Base-by-base conservation (phyloP, 1,140 invertebrate species). In the Rhopalosiphum maidis region DNA sequence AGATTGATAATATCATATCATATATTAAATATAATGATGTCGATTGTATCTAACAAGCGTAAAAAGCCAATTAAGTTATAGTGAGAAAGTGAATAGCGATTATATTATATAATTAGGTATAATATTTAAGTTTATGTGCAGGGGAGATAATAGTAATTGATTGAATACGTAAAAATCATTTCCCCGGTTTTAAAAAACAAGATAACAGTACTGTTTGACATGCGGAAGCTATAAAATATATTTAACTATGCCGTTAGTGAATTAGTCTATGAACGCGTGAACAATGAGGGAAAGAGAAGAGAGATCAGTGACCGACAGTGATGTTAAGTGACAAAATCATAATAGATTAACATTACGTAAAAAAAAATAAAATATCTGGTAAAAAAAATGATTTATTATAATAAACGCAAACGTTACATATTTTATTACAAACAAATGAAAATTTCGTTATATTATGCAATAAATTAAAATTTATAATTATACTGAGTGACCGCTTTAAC, bases 181-280 rank as follows among this genome's bases (percentile, higher is more conserved):
- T 55, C 51, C 48, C 51, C 9, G 51, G 88, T 55, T 89, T 89
- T 22, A 25, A 51, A 55, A 37, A 89, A 54, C n/a, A 37, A 1
- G n/a, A 89, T 89, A 41, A 37, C 23, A 55, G 41, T 54, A 37
- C 87, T 37, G 35, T 54, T 25, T 90, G 89, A 90, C 89, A 90
- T 37, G 89, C 89, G 89, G 89, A 90, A 90, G 89, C 89, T 90
- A 90, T 90, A 90, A 90, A 90, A 90, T 68, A 90, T 68, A 55
- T 90, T 90, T 90, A 90, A 68, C 89, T n/a, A 37, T 60, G 37
- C 35, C 54, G 55, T 46, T n/a, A 43, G 89, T 68, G 6, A 90
- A 90, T 90, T 90, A 48, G 6, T 90, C 37, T 30, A 54, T 90
- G 87, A 90, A 37, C 7, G 51, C 54, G 25, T 9, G 37, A 90